A percentile compares a stretch with the other conserved stretches of the same genome.
Conservation (phyloP, 2,888 invertebrate species). For the Craniophora ligustri region DNA sequence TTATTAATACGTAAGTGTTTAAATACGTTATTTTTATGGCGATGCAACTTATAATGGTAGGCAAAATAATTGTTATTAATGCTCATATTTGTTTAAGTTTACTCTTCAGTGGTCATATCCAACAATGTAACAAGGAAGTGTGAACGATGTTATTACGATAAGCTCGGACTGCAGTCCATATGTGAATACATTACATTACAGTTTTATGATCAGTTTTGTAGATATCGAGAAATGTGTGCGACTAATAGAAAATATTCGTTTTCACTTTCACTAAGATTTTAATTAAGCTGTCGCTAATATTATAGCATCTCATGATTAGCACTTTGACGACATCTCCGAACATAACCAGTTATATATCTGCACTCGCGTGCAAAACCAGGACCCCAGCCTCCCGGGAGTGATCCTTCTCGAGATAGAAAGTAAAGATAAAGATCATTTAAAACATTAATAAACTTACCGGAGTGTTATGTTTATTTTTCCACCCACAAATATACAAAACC, state of each 20-base stretch:
- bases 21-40: no score
- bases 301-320: conserved; percentile 50
- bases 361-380: conserved; percentile 19
- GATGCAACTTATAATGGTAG: background rate
- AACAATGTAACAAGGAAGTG: conserved; percentile 20
- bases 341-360: conserved; percentile 3
- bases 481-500: conserved; percentile 72
- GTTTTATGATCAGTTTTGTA: conserved; percentile 28
- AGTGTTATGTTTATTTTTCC: conserved; percentile 83
- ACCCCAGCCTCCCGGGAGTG: conserved; percentile 51
- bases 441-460: conserved; percentile 79
- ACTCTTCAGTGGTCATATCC: conserved; percentile 1
- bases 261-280: conserved; percentile 72
- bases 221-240: conserved; percentile 15
- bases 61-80: background rate
- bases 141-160: conserved; percentile 37
- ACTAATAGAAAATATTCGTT: conserved; percentile 44
- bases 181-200: conserved; percentile 16
- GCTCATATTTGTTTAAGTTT: background rate
- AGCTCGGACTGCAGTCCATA: conserved; percentile 23
- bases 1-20: no score
- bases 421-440: conserved; percentile 55
- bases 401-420: conserved; percentile 51
- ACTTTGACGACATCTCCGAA: conserved; percentile 36
- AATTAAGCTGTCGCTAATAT: conserved; percentile 46